Conservation (phyloP, 1,140 invertebrate genomes). For the Pantala flavescens region DNA sequence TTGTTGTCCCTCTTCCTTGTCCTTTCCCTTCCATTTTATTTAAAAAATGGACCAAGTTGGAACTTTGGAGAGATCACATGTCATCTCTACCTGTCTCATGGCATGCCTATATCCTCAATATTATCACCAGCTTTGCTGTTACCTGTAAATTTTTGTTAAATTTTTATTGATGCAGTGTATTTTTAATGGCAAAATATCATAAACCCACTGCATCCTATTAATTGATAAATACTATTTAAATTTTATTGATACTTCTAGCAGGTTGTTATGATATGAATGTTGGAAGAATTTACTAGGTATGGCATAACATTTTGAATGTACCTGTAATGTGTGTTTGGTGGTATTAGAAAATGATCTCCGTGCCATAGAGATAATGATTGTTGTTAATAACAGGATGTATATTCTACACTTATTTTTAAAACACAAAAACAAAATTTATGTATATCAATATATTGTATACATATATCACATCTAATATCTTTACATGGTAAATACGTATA, state of each 20-base stretch:
- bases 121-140: background rate
- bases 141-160: background rate
- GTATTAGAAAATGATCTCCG: slow-evolving; percentile 3
- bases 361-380: background rate
- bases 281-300: background rate
- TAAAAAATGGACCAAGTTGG: background rate
- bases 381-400: background rate
- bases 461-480: slow-evolving; percentile 10
- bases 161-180: background rate
- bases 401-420: slow-evolving; percentile 1
- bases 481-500: background rate
- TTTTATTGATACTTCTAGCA: background rate
- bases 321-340: background rate
- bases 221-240: background rate
- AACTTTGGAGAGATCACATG: background rate
- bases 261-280: background rate
- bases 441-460: background rate
- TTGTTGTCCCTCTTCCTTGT: background rate
- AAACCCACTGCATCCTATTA: background rate
- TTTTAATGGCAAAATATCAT: background rate
- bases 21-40: background rate
- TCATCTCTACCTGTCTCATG: background rate
- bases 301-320: background rate
- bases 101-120: background rate
- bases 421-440: slow-evolving; percentile 11